A percentile compares a stretch with the other conserved stretches of the same genome.
Evolutionary conservation across 2,888 invertebrate species (phyloP).

Genomic region (Chironomus riparius): DNA sequence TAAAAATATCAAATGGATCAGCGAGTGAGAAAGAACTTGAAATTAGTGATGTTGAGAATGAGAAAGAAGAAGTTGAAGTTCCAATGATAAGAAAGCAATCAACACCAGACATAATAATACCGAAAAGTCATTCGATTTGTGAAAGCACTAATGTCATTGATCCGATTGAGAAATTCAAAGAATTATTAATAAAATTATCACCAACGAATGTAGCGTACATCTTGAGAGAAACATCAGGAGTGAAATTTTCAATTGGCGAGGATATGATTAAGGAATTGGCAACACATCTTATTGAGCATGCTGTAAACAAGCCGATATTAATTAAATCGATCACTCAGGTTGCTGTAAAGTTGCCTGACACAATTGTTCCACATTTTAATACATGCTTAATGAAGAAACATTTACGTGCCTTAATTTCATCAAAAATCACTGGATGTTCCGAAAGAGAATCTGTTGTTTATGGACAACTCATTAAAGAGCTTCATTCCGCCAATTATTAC

Average conservation of each 20-base stretch:
- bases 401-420: neutral
- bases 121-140: neutral
- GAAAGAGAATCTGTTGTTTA: neutral
- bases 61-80: neutral
- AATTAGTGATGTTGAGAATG: neutral
- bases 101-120: neutral
- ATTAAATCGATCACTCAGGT: neutral
- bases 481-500: neutral
- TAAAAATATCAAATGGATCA: neutral
- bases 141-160: neutral
- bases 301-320: neutral
- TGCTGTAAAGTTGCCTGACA: neutral
- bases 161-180: neutral
- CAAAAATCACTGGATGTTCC: neutral
- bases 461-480: neutral
- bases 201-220: neutral
- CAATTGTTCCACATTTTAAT: neutral
- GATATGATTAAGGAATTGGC: neutral
- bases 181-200: neutral
- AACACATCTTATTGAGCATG: neutral
- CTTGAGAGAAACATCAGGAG: neutral
- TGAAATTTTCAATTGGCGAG: neutral
- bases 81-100: neutral
- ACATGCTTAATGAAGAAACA: neutral
- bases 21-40: neutral